phyloP scores from a whole-genome alignment of 2,113 vertebrate species.

The Aplodontia rufa region DNA sequence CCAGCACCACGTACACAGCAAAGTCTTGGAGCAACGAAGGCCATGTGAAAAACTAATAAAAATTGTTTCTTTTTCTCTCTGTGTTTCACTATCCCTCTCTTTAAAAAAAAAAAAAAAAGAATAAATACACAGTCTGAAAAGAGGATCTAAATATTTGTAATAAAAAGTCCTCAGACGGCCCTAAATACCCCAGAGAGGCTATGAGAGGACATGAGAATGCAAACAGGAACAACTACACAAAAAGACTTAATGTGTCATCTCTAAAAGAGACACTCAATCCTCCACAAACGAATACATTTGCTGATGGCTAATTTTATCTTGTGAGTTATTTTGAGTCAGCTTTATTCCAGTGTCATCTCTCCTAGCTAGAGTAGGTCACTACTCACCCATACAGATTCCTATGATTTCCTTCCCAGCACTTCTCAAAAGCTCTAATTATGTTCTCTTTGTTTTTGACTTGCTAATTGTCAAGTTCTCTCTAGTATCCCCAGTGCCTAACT shows the following conservation, averaged over 20 bases:
- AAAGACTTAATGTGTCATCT: not conserved
- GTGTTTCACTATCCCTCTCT: too few species aligned
- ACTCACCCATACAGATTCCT: not conserved
- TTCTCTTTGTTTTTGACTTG: not conserved
- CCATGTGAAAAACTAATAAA: too few species aligned
- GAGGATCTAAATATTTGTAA: not conserved
- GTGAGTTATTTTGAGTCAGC: not conserved
- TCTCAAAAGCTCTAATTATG: not conserved
- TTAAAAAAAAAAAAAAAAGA: too few species aligned
- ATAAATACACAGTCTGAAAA: slow-evolving; percentile 32
- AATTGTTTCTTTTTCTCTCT: too few species aligned
- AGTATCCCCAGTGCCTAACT: not conserved
- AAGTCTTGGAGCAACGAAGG: too few species aligned
- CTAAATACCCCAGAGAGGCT: not conserved
- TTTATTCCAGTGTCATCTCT: slow-evolving; percentile 9
- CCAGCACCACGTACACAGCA: too few species aligned
- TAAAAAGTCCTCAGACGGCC: not conserved
- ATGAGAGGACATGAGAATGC: not conserved
- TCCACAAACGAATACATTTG: slow-evolving; percentile 10
- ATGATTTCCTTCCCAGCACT: not conserved
- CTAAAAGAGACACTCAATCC: slow-evolving; percentile 37
- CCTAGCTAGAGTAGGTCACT: not conserved
- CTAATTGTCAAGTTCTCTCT: not conserved
- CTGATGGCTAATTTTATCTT: slow-evolving; percentile 3
- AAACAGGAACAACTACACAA: slow-evolving; percentile 26